A percentile compares a stretch with the other conserved stretches of the same genome.
phyloP scores from a whole-genome alignment of 2,797 vertebrate genomes.

The Taenioides sp. region DNA sequence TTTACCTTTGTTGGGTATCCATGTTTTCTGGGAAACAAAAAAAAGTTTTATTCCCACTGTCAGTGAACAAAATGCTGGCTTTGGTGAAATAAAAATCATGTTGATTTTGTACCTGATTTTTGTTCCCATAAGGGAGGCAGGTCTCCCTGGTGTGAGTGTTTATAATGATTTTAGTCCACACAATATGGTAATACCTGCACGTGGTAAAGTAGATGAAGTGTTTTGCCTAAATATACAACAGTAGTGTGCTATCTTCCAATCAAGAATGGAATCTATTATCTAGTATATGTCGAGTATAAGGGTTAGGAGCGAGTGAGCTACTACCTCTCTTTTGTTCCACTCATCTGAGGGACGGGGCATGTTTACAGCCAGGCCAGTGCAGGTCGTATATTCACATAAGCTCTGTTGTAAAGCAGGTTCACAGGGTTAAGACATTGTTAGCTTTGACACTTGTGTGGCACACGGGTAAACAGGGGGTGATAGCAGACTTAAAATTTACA shows the following conservation, averaged over 20 bases:
- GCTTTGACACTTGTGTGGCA: not conserved
- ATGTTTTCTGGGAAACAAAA: too few species aligned
- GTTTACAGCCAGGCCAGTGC: not conserved
- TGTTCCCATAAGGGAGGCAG: too few species aligned
- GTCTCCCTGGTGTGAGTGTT: too few species aligned
- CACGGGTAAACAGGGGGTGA: not conserved
- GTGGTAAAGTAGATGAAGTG: not conserved
- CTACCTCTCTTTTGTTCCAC: not conserved
- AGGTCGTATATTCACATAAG: not conserved
- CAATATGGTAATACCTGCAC: too few species aligned
- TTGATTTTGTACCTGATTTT: too few species aligned
- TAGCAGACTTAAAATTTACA: not conserved
- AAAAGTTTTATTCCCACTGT: too few species aligned
- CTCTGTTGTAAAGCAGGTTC: not conserved
- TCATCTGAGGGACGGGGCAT: not conserved
- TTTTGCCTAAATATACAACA: not conserved
- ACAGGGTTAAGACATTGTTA: conserved; percentile 3
- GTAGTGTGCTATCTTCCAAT: not conserved
- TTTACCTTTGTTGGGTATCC: not conserved
- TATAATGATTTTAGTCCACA: too few species aligned
- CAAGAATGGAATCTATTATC: not conserved
- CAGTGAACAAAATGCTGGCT: too few species aligned
- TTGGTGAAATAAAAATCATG: too few species aligned
- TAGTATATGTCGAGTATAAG: too few species aligned
- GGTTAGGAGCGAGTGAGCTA: too few species aligned